Base-by-base conservation (phyloP, 2,113 vertebrate genomes). In the Aldabrachelys gigantea region DNA sequence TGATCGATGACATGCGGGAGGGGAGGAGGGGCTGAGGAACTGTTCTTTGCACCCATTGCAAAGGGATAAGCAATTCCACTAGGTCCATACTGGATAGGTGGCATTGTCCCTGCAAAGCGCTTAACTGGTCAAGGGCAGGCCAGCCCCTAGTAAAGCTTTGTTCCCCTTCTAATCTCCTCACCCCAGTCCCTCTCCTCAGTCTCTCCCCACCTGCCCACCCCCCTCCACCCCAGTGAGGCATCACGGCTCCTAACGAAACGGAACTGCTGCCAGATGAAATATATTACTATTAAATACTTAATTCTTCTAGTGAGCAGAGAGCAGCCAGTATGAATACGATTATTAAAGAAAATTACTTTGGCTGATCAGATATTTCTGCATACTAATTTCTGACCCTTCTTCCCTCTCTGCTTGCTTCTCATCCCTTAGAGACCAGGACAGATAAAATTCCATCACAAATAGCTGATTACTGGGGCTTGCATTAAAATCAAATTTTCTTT, bases 321-420 rank as follows among this genome's bases (percentile, higher is more conserved):
- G 98, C 98, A 98, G 98, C 97, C 98, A 98, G 98, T 98, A 98
- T 99, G 99, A 99, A 99, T 99, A 98, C 97, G 98, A 99, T 98
- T 99, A 98, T 99, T 99, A 98, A 98, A 98, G 98, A 98, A 98
- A 98, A 98, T 98, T 98, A 99, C 98, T 99, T 98, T 98, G 98
- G 98, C 98, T 98, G 98, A 99, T 99, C 98, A 99, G 98, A 99
- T 99, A 99, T 98, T 98, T 99, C 98, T 98, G 98, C 98, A 98
- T 99, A 98, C 99, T 99, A 99, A 99, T 99, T 99, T 99, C 98
- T 98, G 98, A 98, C 98, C 98, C 98, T 96, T 98, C 98, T 98
- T 98, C 97, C 98, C 98, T 98, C 97, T 98, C 97, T 98, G 97
- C 97, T 97, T 98, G 98, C 98, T 98, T 98, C 97, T 97, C 95